Conservation (phyloP, 1,140 invertebrate genomes). For the Macrobrachium nipponense region DNA sequence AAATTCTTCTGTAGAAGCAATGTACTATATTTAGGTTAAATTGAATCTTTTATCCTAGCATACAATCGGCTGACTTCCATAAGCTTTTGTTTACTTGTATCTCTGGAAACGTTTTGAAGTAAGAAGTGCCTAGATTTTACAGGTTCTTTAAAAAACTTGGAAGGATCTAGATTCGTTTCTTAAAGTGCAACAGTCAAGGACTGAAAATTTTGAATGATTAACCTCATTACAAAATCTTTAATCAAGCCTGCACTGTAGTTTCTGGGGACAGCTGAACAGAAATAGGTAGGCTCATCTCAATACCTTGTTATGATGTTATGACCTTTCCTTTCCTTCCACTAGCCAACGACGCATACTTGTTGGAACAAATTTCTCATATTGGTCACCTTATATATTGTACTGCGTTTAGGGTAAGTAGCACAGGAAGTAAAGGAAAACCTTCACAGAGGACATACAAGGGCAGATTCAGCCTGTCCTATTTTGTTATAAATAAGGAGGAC, state of each 20-base stretch:
- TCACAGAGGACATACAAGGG: neutral
- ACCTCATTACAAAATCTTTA: neutral
- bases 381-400: too few relatives aligned
- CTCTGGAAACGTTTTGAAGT: neutral
- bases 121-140: neutral
- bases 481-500: neutral
- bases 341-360: too few relatives aligned
- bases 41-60: constrained; percentile 12
- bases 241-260: too few relatives aligned
- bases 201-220: constrained; percentile 12
- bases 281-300: too few relatives aligned
- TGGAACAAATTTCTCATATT: too few relatives aligned
- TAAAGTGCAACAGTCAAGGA: constrained; percentile 8
- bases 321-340: too few relatives aligned
- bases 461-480: constrained; percentile 18
- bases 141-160: constrained; percentile 18
- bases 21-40: neutral
- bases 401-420: neutral
- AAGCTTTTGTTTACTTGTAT: neutral
- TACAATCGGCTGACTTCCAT: neutral
- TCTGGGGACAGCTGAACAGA: too few relatives aligned
- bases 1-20: neutral
- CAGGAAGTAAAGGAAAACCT: neutral
- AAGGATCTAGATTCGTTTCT: constrained; percentile 17
- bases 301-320: too few relatives aligned